Evolutionary conservation across 1,140 invertebrate species (phyloP), one percentile per base, ranked within the genome.

Genomic region (Helicoverpa armigera): DNA sequence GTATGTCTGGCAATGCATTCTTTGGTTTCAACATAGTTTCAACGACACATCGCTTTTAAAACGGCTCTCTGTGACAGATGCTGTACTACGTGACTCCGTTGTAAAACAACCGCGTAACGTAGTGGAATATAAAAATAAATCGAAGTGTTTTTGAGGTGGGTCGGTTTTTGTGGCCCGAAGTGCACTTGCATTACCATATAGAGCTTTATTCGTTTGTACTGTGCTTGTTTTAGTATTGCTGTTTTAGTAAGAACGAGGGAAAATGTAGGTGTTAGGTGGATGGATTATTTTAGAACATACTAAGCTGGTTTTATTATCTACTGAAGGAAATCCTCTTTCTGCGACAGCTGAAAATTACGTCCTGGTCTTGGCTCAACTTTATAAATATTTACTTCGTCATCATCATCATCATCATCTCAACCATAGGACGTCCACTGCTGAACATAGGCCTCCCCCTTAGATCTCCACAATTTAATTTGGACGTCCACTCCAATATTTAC

Each of bases 1-100:
- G 70, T 67, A 31, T 29, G 70, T 79, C 74, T 60, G 80, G 82
- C 65, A 69, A 69, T 81, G 80, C 79, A 86, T 84, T 84, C 56
- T 78, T 85, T 81, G 75, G 86, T 86, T 87, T 84, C 83, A 86
- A 78, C 60, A 65, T 81, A 73, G 86, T 86, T 87, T 84, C 83
- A 86, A 78, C 60, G 70, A 79, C 80, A 83, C 85, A 87, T 89
- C 82, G 85, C 82, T 85, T 84, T 87, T 86, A 85, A 87, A 87
- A 83, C 83, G 83, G 82, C 84, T 81, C 83, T 82, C 81, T 58
- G 77, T 88, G 82, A 87, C 87, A 90, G 86, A 89, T 90, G 89
- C 86, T 86, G 72, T 83, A 74, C 65, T 84, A 91, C 89, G 89
- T 91, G 89, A 89, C 84, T 84, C 23, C 76, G 87, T 86, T 90